A percentile compares a stretch with the other conserved stretches of the same genome.
Evolutionary conservation across 1,140 invertebrate genomes (phyloP).

Genomic region (Papilio polyxenes): DNA sequence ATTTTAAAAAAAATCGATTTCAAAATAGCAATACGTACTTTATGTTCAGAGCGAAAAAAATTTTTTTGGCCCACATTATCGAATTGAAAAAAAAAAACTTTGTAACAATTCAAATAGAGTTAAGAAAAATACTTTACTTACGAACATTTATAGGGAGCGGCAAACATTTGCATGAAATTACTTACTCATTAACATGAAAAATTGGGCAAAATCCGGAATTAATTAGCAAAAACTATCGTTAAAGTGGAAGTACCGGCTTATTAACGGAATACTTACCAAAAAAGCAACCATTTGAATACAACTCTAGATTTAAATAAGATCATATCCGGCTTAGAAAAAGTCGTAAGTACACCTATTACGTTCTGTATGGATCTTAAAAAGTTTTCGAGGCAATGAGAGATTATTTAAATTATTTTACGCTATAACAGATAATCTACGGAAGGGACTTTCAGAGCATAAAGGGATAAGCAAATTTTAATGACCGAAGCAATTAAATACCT

Average conservation of each 20-base stretch:
- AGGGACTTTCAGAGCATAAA: background rate
- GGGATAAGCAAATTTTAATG: background rate
- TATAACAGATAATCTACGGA: background rate
- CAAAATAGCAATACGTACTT: background rate
- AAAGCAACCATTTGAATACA: background rate
- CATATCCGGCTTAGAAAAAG: constrained; percentile 13
- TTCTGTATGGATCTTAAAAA: background rate
- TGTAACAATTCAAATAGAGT: background rate
- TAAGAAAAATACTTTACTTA: constrained; percentile 6
- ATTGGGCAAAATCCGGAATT: constrained; percentile 20
- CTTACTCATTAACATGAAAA: constrained; percentile 23
- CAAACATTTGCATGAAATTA: background rate
- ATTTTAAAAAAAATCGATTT: background rate
- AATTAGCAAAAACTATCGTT: constrained; percentile 24
- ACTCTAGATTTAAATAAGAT: background rate
- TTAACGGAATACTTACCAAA: constrained; percentile 4
- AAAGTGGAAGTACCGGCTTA: constrained; percentile 15
- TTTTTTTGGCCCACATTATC: too few species aligned
- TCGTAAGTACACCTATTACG: background rate
- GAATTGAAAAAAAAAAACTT: background rate
- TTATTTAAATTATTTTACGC: background rate
- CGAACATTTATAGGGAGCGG: background rate
- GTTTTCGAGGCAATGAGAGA: background rate
- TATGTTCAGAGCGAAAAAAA: background rate
- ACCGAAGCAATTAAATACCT: too few species aligned